phyloP scores from a whole-genome alignment of 2,113 vertebrate species.

The Fulica atra region DNA sequence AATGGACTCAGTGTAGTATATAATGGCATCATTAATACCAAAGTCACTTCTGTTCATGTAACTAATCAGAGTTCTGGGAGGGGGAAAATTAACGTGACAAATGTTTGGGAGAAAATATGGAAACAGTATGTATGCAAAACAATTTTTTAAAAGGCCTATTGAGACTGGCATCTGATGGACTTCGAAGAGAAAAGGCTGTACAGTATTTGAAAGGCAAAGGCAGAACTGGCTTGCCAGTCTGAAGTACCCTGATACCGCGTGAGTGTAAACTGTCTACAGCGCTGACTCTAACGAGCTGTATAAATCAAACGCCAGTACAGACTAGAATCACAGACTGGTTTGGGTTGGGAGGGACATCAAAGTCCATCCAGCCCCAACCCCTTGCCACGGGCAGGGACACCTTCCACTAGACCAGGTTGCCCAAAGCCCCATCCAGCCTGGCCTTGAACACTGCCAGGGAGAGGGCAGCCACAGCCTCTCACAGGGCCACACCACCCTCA shows the following conservation, averaged over 20 bases:
- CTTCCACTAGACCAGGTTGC: no score
- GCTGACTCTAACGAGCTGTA: not conserved
- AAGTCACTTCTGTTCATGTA: conserved; percentile 69
- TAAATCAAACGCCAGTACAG: not conserved
- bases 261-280: not conserved
- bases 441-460: no score
- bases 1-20: conserved; percentile 64
- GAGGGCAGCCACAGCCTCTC: no score
- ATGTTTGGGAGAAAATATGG: conserved; percentile 37
- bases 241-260: accelerated
- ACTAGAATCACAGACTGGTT: no score
- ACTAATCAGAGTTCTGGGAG: conserved; percentile 63
- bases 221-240: accelerated
- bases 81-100: conserved; percentile 50
- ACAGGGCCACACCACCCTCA: no score
- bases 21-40: conserved; percentile 71
- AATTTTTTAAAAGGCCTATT: not conserved
- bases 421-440: no score
- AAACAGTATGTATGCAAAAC: not conserved
- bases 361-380: no score
- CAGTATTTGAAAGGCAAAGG: accelerated
- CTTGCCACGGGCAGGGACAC: no score
- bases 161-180: not conserved
- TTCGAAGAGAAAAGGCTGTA: not conserved
- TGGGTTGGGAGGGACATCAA: no score